Conservation (phyloP, 2,113 vertebrate genomes). For the Amia ocellicauda region DNA sequence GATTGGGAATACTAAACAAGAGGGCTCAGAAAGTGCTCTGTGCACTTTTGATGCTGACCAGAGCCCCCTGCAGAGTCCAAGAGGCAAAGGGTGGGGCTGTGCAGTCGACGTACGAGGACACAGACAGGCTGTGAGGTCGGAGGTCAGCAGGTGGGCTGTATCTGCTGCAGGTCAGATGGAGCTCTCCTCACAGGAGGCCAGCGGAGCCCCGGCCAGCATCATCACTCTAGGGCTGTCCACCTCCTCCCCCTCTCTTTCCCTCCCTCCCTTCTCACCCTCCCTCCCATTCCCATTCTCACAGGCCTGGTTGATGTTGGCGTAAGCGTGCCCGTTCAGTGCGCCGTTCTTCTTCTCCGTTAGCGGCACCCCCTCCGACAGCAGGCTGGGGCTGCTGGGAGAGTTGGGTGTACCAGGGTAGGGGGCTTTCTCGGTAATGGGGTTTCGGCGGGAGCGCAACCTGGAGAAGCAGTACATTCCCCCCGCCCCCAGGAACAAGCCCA, state of each 20-base stretch:
- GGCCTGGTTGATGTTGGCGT: constrained; percentile 52
- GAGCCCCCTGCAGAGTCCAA: background rate
- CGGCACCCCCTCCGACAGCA: constrained; percentile 64
- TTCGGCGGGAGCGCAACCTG: background rate
- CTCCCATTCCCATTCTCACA: constrained; percentile 33
- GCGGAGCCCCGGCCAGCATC: constrained; percentile 66
- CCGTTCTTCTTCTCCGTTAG: constrained; percentile 68
- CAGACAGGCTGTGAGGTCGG: too few relatives aligned
- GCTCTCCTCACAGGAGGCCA: constrained; percentile 79
- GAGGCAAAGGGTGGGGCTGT: too few relatives aligned
- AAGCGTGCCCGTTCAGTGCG: constrained; percentile 67
- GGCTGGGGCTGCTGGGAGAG: constrained; percentile 69
- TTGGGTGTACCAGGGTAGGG: constrained; percentile 74
- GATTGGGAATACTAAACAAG: background rate
- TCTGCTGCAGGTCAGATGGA: constrained; percentile 63
- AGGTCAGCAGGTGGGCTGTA: background rate
- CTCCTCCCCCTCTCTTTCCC: constrained; percentile 35
- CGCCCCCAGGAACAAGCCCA: constrained; percentile 51
- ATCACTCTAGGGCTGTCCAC: constrained; percentile 33
- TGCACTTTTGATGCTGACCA: background rate
- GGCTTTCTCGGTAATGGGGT: constrained; percentile 55
- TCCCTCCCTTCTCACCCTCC: constrained; percentile 48
- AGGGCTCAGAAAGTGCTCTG: background rate
- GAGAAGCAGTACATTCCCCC: constrained; percentile 23
- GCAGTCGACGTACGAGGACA: background rate